A percentile compares a stretch with the other conserved stretches of the same genome.
These are phyloP conservation scores for Cydia strobilella DNA, from an alignment of 1,140 invertebrate species.

Conservation along the genomic window DNA sequence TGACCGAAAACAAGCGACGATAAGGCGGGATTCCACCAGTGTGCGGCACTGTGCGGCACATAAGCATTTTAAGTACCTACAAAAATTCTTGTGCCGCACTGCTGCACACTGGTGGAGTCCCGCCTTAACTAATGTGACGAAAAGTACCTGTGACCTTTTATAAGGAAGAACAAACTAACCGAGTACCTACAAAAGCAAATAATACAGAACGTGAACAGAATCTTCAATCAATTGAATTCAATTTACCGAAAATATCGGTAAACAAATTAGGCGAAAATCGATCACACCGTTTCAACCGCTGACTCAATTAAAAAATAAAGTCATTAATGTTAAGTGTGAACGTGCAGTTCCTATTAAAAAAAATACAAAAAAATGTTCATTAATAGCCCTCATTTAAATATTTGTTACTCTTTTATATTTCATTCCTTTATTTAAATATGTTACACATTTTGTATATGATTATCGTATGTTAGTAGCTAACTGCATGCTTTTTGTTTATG, in stretches of 20 bases:
- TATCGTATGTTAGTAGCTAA: slow-evolving; percentile 27
- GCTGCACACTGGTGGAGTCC: too few relatives aligned
- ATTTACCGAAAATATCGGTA: not conserved
- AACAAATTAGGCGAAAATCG: not conserved
- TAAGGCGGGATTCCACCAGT: too few relatives aligned
- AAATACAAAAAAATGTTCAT: slow-evolving; percentile 43
- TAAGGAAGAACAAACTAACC: too few relatives aligned
- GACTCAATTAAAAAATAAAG: slow-evolving; percentile 40
- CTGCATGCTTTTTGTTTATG: slow-evolving; percentile 35
- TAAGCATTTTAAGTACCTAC: too few relatives aligned
- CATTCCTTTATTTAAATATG: slow-evolving; percentile 42
- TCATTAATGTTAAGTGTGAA: slow-evolving; percentile 51
- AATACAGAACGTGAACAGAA: too few relatives aligned
- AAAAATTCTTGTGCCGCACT: too few relatives aligned
- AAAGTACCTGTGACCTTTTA: too few relatives aligned
- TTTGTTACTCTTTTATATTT: slow-evolving; percentile 39
- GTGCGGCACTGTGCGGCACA: too few relatives aligned
- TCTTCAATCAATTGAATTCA: too few relatives aligned
- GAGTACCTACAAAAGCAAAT: too few relatives aligned
- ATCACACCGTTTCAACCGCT: not conserved
- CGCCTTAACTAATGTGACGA: too few relatives aligned
- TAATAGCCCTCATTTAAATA: slow-evolving; percentile 38
- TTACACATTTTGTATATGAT: slow-evolving; percentile 26
- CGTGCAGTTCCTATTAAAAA: slow-evolving; percentile 64
- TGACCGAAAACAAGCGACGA: too few relatives aligned